phyloP scores from a whole-genome alignment of 2,113 vertebrate genomes.

The Eclectus roratus region DNA sequence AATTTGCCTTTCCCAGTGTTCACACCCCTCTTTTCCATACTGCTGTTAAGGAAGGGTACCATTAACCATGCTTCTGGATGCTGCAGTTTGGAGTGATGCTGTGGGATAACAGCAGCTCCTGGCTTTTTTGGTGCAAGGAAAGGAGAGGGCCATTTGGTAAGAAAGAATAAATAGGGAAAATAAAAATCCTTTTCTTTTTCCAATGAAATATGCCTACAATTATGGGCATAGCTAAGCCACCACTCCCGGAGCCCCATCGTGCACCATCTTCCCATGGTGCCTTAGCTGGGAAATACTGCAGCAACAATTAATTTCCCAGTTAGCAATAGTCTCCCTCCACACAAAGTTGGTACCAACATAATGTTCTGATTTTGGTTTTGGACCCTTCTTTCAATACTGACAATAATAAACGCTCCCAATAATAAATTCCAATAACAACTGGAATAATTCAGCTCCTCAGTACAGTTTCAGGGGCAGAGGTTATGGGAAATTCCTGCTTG shows the following conservation, averaged over 20 bases:
- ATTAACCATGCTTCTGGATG: background rate
- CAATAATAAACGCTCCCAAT: background rate
- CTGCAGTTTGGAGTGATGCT: background rate
- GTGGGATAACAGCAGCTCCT: background rate
- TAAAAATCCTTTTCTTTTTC: background rate
- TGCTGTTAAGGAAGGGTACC: background rate
- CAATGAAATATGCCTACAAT: background rate
- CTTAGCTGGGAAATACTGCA: background rate
- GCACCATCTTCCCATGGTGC: background rate
- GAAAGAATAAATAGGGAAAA: background rate
- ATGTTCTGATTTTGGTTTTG: background rate
- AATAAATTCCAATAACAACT: background rate
- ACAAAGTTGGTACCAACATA: background rate
- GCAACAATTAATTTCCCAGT: background rate
- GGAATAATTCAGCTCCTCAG: background rate
- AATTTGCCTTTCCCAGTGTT: background rate
- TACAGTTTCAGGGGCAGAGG: background rate
- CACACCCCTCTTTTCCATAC: background rate
- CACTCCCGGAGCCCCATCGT: background rate
- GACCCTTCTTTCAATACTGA: background rate
- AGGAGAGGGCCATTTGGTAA: background rate
- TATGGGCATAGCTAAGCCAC: background rate
- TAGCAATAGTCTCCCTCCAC: background rate
- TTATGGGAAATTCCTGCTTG: constrained; percentile 21
- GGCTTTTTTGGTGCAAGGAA: background rate